Conservation (phyloP, 1,140 invertebrate species). For the Thrips palmi region DNA sequence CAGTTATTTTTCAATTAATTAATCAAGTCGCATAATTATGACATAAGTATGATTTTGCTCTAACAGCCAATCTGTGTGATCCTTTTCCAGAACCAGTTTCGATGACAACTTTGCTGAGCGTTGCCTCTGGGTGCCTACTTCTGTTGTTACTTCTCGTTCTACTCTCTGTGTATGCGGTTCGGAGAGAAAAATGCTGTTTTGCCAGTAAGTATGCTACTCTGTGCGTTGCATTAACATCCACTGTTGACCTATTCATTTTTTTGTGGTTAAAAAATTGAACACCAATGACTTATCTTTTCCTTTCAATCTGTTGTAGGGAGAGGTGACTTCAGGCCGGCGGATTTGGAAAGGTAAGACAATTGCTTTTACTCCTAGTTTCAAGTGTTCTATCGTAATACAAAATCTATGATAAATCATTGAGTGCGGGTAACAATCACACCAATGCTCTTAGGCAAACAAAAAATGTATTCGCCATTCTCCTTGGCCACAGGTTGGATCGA, state of each 20-base stretch:
- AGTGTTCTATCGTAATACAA: constrained; percentile 8
- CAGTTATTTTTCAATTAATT: too few relatives aligned
- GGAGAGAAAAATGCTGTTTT: constrained; percentile 44
- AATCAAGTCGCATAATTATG: too few relatives aligned
- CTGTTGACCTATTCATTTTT: too few relatives aligned
- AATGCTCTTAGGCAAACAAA: too few relatives aligned
- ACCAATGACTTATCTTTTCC: not conserved
- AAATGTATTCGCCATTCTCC: not conserved
- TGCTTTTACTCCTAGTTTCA: constrained; percentile 7
- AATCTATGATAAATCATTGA: constrained; percentile 3
- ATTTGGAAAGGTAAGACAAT: constrained; percentile 30
- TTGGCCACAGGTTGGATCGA: not conserved
- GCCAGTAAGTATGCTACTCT: constrained; percentile 32
- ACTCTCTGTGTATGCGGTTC: constrained; percentile 35
- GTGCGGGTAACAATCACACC: not conserved
- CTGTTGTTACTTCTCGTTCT: constrained; percentile 34
- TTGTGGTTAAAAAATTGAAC: not conserved
- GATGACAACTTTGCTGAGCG: constrained; percentile 38
- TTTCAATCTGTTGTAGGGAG: constrained; percentile 22
- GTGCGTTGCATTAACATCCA: not conserved
- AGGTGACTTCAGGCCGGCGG: constrained; percentile 33
- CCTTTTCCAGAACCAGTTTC: constrained; percentile 37
- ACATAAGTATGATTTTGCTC: too few relatives aligned
- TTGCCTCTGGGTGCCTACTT: constrained; percentile 34
- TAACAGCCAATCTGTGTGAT: constrained; percentile 16